These are phyloP conservation scores for Triops longicaudatus DNA, from an alignment of 1,140 invertebrate species.

Conservation along the genomic window DNA sequence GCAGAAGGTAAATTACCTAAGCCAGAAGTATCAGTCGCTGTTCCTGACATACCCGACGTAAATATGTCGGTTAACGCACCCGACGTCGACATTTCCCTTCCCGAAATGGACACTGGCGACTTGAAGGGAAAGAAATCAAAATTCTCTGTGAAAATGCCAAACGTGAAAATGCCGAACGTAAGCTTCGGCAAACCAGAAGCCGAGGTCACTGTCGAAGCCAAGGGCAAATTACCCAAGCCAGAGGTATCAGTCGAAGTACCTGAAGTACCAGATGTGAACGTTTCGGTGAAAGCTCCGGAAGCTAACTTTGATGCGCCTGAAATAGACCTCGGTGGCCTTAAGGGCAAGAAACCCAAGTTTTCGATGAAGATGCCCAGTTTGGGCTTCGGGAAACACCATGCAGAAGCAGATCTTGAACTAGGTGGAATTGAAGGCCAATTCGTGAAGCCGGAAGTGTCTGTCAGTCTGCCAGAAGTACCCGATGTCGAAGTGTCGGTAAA, in stretches of 20 bases:
- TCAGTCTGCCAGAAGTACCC: not conserved
- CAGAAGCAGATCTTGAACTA: not conserved
- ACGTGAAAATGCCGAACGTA: slow-evolving; percentile 24
- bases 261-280: not conserved
- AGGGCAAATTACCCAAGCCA: not conserved
- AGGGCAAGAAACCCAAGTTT: slow-evolving; percentile 16
- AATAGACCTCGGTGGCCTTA: not conserved
- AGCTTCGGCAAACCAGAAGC: slow-evolving; percentile 13
- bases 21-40: not conserved
- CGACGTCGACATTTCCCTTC: not conserved
- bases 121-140: slow-evolving; percentile 8
- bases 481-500: not conserved
- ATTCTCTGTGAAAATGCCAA: slow-evolving; percentile 25
- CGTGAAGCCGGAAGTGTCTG: not conserved
- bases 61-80: not conserved
- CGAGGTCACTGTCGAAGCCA: not conserved
- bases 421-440: not conserved
- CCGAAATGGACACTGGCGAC: not conserved
- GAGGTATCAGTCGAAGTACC: slow-evolving; percentile 16
- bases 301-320: slow-evolving; percentile 5
- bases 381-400: not conserved
- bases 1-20: slow-evolving; percentile 2
- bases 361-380: slow-evolving; percentile 14
- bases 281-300: not conserved
- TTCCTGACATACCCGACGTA: slow-evolving; percentile 6